Percentiles rank a stretch among this genome's conserved stretches.
Conservation (phyloP, 2,888 invertebrate genomes). For the Ornithoptera alexandrae region DNA sequence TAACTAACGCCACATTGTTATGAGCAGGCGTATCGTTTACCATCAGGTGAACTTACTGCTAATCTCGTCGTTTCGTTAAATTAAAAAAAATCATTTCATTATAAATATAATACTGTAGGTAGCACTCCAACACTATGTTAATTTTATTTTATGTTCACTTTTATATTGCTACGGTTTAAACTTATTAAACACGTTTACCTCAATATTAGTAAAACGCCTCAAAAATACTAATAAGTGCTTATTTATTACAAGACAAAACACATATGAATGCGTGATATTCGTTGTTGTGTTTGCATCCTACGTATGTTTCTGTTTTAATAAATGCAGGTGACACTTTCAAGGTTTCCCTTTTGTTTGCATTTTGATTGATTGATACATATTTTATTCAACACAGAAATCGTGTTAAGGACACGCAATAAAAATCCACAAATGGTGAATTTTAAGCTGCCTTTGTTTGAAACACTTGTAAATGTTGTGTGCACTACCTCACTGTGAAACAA, state of each 20-base stretch:
- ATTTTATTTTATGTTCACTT: neutral
- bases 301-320: conserved; percentile 53
- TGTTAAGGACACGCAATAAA: conserved; percentile 40
- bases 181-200: neutral
- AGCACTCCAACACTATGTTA: neutral
- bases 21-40: too few relatives aligned
- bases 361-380: conserved; percentile 61
- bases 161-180: neutral
- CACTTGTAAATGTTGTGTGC: conserved; percentile 9
- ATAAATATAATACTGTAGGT: too few relatives aligned
- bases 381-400: conserved; percentile 45
- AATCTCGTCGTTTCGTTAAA: too few relatives aligned
- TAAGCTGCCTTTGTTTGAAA: conserved; percentile 27
- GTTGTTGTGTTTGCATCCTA: conserved; percentile 58
- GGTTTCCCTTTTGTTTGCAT: conserved; percentile 55
- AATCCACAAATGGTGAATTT: conserved; percentile 31
- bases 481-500: conserved; percentile 40
- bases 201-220: conserved; percentile 7
- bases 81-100: too few relatives aligned
- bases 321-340: conserved; percentile 60
- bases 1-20: too few relatives aligned
- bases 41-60: too few relatives aligned
- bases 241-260: conserved; percentile 11
- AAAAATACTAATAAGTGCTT: conserved; percentile 15
- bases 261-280: conserved; percentile 51